Conservation (phyloP, 53 echinoderm and acorn worm genomes). For the Echinometra lucunter region DNA sequence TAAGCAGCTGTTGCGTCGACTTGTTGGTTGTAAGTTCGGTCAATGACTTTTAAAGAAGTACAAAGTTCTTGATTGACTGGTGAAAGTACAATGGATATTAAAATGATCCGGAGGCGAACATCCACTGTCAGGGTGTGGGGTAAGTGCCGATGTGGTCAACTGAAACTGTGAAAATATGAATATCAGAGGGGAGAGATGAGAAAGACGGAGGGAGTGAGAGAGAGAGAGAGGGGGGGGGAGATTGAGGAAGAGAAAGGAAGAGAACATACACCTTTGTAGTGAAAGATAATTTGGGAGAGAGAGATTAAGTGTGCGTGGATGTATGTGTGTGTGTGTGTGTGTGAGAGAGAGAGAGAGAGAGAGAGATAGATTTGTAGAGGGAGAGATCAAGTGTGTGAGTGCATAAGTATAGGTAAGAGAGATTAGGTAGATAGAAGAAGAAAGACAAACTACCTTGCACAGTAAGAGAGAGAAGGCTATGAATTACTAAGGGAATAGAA, state of each 20-base stretch:
- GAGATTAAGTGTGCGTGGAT: background rate
- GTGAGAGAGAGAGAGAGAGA: background rate
- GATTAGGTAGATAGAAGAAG: background rate
- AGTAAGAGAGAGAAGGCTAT: background rate
- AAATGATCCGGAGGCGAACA: background rate
- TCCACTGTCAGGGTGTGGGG: background rate
- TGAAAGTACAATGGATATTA: background rate
- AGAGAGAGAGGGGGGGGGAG: background rate
- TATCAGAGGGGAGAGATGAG: too few relatives aligned
- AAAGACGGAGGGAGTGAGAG: background rate
- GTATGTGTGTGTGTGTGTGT: slow-evolving; percentile 41
- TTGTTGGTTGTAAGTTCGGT: background rate
- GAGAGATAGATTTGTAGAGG: background rate
- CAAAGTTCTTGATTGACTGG: background rate
- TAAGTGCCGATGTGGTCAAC: background rate
- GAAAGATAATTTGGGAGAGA: background rate
- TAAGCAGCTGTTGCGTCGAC: background rate
- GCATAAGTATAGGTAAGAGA: background rate
- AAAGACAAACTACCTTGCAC: too few relatives aligned
- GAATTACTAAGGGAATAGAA: background rate
- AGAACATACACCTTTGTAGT: too few relatives aligned
- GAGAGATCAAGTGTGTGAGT: background rate
- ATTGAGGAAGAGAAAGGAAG: background rate
- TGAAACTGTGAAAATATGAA: background rate
- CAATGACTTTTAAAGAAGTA: background rate